Percentiles rank a stretch among this genome's conserved stretches.
Conservation (phyloP, 2,113 vertebrate species). For the Ochotona princeps region DNA sequence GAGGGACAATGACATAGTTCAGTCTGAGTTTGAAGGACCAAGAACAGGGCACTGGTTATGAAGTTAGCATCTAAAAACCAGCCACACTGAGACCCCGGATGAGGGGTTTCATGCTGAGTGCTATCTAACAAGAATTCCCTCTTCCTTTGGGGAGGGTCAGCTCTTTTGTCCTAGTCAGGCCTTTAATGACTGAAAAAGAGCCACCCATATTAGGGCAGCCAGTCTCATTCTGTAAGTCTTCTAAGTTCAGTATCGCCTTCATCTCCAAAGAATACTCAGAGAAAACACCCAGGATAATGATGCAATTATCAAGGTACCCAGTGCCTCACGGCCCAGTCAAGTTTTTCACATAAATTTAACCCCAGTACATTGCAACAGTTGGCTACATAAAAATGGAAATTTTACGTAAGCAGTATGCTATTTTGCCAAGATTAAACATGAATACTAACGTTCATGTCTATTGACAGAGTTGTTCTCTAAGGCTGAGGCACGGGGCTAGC, state of each 20-base stretch:
- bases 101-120: not conserved
- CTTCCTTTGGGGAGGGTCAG: not conserved
- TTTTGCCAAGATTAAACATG: not conserved
- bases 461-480: not conserved
- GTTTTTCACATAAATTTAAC: not conserved
- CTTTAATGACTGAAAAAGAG: not conserved
- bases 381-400: not conserved
- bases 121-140: not conserved
- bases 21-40: not conserved
- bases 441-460: not conserved
- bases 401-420: not conserved
- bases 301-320: not conserved
- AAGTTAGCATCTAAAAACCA: not conserved
- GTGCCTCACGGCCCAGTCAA: no score
- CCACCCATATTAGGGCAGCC: not conserved
- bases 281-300: not conserved
- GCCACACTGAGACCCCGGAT: not conserved
- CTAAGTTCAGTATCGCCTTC: not conserved
- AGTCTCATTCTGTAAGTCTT: not conserved
- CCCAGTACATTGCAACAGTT: not conserved
- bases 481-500: not conserved
- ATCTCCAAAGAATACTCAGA: not conserved
- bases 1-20: not conserved
- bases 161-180: not conserved
- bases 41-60: not conserved